Evolutionary conservation across 2,797 vertebrate species (phyloP), one percentile per base, ranked within the genome.

Genomic region (Diplodus puntazzo): DNA sequence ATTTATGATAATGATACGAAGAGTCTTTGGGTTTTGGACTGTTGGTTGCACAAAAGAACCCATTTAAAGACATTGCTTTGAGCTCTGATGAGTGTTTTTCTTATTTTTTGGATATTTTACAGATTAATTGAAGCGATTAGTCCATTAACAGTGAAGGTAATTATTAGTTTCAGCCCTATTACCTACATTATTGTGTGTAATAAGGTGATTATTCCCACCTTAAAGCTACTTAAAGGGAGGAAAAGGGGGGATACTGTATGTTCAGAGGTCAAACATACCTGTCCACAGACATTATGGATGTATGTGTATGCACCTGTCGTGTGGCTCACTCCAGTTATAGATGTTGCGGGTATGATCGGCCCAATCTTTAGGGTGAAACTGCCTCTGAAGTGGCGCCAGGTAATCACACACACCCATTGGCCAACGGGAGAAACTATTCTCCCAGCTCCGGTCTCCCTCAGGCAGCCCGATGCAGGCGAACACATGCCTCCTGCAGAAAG

Each of bases 391-490:
- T 45, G 97, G 94, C 79, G 97, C 96, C 73, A 99, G 55, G 86
- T 97, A 97, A 77, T 99, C 98, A 85, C 98, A 99, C 0, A 95
- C 94, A 4, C 98, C 98, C 95, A 97, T 96, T 0, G 98, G 98
- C 98, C 97, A 98, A 30, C 96, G 96, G 0, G 94, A 95, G 87
- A 97, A 97, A 70, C 92, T 96, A 46, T 82, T 95, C 73, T 94
- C 95, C 98, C 98, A 99, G 71, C 96, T 98, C 0, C 92, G 91
- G 92, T 99, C 98, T 49, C 97, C 97, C 73, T 98, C 96, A 7
- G 97, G 93, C 69, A 99, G 95, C 61, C 98, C 98, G 52, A 99
- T 99, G 91, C 98, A 99, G 81, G 95, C 95, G 82, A 99, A 96
- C 63, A 96, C 94, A 25, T 97, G 94, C 87, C 95, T 97, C 75